A percentile compares a stretch with the other conserved stretches of the same genome.
Evolutionary conservation across 1,140 invertebrate species (phyloP).

Genomic region (Acromyrmex charruanus): DNA sequence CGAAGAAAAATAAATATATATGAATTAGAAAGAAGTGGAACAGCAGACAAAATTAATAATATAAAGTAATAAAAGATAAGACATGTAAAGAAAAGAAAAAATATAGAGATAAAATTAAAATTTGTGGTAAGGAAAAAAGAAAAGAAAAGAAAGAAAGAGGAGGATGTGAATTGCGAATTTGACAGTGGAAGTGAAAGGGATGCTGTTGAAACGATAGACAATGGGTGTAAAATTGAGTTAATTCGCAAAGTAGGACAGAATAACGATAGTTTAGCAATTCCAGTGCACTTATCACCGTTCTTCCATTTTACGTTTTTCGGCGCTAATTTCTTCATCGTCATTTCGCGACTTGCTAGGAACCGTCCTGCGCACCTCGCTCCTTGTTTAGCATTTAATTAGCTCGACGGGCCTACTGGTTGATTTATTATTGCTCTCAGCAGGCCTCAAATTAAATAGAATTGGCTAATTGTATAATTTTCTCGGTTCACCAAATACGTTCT

Average conservation of each 20-base stretch:
- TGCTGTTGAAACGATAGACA: background rate
- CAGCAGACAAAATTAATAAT: too few relatives aligned
- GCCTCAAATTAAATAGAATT: slow-evolving; percentile 27
- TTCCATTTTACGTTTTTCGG: slow-evolving; percentile 46
- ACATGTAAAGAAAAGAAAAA: too few relatives aligned
- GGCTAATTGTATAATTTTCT: slow-evolving; percentile 24
- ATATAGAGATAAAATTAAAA: too few relatives aligned
- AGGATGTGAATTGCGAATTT: too few relatives aligned
- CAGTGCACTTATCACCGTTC: slow-evolving; percentile 52
- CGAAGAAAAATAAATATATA: too few relatives aligned
- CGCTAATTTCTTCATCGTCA: slow-evolving; percentile 65
- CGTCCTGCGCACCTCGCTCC: background rate
- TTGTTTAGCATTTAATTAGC: slow-evolving; percentile 74
- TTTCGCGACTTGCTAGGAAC: slow-evolving; percentile 6
- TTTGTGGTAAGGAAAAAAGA: too few relatives aligned
- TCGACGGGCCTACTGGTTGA: slow-evolving; percentile 29
- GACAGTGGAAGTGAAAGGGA: background rate
- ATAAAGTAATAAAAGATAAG: too few relatives aligned
- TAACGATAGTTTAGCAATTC: background rate
- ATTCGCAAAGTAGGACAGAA: too few relatives aligned
- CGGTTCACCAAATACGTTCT: background rate
- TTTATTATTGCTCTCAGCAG: slow-evolving; percentile 61
- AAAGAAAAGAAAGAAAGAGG: too few relatives aligned
- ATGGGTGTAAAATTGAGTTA: too few relatives aligned
- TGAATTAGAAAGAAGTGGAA: too few relatives aligned